Conservation (phyloP, 2,797 vertebrate species). For the Streptopelia turtur region DNA sequence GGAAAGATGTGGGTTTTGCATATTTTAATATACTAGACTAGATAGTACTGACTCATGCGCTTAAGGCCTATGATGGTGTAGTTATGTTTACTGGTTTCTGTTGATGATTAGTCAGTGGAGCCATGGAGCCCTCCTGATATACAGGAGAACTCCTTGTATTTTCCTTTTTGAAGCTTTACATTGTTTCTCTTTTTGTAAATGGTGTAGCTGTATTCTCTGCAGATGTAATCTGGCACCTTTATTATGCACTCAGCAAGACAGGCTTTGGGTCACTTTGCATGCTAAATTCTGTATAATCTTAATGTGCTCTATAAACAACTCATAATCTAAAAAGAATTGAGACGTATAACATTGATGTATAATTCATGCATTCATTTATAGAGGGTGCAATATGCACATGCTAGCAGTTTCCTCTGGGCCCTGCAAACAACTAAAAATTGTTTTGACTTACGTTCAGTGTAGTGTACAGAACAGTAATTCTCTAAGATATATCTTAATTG, state of each 20-base stretch:
- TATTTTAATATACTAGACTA: background rate
- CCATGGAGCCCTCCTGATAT: background rate
- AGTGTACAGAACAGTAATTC: slow-evolving; percentile 48
- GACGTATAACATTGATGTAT: background rate
- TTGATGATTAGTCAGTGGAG: background rate
- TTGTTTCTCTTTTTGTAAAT: background rate
- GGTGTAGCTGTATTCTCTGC: background rate
- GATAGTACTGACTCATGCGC: background rate
- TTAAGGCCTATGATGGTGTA: background rate
- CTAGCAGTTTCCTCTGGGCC: slow-evolving; percentile 36
- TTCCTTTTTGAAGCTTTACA: background rate
- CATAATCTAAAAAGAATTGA: slow-evolving; percentile 52
- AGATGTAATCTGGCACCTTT: background rate
- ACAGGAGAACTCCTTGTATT: background rate
- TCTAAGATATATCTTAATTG: slow-evolving; percentile 40
- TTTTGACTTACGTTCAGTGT: slow-evolving; percentile 56
- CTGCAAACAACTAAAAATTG: slow-evolving; percentile 40
- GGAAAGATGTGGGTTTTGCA: background rate
- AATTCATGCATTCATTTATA: slow-evolving; percentile 59
- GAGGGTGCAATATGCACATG: slow-evolving; percentile 36
- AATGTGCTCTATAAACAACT: slow-evolving; percentile 21
- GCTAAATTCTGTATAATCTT: background rate
- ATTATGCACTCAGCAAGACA: background rate
- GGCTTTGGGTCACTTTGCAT: slow-evolving; percentile 11
- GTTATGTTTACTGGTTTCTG: background rate